Base-by-base conservation (phyloP, 2,888 invertebrate genomes). In the Mesorhabditis spiculigera region DNA sequence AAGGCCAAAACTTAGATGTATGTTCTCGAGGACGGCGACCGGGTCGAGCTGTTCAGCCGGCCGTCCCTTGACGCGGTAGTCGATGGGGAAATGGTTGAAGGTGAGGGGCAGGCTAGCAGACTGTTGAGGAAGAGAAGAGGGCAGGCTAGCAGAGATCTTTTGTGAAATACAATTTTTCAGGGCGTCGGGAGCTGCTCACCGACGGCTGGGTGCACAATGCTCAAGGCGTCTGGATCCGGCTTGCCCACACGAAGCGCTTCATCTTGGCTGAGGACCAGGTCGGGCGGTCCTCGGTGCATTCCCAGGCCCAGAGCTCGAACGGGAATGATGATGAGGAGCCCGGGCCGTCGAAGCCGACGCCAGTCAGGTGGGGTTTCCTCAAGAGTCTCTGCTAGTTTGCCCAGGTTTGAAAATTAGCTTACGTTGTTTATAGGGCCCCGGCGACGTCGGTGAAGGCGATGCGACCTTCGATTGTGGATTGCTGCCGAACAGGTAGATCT, bases 401-500 rank as follows among this genome's bases (percentile, higher is more conserved):
- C 58, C 8, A n/a, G 3, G 58, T 50, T 28, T 13, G 58, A 50
- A 50, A 50, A n/a, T 50, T n/a, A 50, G n/a, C n/a, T 3, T 13
- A 50, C 2, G 58, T 50, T n/a, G n/a, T 2, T 50, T 50, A 50
- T 50, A 50, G 58, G n/a, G 8, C 58, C 58, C n/a, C 58, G n/a
- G 62, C 63, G 62, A 62, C 63, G 61, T 42, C 62, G 3, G 58
- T 50, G 58, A 50, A 50, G n/a, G 80, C 82, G 0, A 71, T 84
- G 5, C 73, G 79, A 43, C 83, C 84, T 43, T 74, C 75, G 4
- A 76, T 81, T 3, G 75, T 82, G 16, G 84, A 84, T 58, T 80
- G 81, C 63, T 78, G 75, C 44, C 73, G 97, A n/a, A 93, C 95
- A 0, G 58, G 58, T 50, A n/a, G 28, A 1, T 28, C 28, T 28